phyloP scores from a whole-genome alignment of 1,140 invertebrate species.

The Trichomalopsis sarcophagae region DNA sequence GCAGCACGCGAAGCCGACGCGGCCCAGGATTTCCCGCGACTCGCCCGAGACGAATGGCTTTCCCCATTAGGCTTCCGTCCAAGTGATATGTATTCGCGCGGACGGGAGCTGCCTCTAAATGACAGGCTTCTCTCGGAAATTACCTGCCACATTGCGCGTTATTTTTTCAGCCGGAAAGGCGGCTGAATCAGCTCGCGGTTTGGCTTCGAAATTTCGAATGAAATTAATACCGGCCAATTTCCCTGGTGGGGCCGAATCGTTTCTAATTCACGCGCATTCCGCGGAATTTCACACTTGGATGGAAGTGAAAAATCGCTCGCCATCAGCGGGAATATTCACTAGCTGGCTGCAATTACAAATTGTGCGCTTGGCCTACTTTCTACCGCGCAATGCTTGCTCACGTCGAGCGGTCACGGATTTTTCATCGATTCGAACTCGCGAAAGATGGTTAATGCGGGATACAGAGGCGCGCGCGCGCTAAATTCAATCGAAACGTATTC shows the following conservation, averaged over 20 bases:
- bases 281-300: not conserved
- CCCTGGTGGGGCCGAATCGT: too few species aligned
- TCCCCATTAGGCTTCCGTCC: conserved; percentile 44
- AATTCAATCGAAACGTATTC: too few species aligned
- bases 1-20: not conserved
- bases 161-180: not conserved
- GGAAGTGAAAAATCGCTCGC: not conserved
- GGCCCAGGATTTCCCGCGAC: conserved; percentile 17
- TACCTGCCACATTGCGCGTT: not conserved
- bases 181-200: not conserved
- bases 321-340: not conserved
- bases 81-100: conserved; percentile 23
- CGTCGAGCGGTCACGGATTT: not conserved
- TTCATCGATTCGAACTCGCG: not conserved
- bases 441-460: too few species aligned
- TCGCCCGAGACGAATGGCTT: conserved; percentile 29
- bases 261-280: not conserved
- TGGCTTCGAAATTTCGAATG: not conserved
- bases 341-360: not conserved
- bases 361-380: not conserved
- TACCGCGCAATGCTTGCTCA: too few species aligned
- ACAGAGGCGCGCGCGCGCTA: too few species aligned
- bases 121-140: conserved; percentile 12
- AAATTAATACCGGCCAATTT: not conserved
- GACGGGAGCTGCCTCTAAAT: not conserved